Conservation (phyloP, 2,888 invertebrate species). For the Eupithecia vulgata region DNA sequence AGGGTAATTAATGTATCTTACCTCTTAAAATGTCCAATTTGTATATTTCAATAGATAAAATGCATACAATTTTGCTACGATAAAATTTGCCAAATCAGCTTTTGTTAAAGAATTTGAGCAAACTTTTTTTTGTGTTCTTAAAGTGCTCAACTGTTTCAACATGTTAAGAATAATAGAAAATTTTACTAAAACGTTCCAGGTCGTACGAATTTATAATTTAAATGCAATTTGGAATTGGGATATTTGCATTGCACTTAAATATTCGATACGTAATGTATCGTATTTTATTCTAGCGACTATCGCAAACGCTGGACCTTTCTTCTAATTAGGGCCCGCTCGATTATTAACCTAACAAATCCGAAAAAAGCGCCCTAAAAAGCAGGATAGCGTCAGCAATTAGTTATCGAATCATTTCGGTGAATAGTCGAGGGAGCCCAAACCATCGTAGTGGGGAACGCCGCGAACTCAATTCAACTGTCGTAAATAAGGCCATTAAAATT, state of each 20-base stretch:
- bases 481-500: slow-evolving; percentile 76
- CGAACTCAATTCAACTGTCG: slow-evolving; percentile 51
- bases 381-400: not conserved
- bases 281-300: slow-evolving; percentile 76
- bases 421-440: slow-evolving; percentile 12
- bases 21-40: slow-evolving; percentile 51
- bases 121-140: slow-evolving; percentile 39
- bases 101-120: slow-evolving; percentile 43
- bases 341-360: not conserved
- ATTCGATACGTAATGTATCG: slow-evolving; percentile 54
- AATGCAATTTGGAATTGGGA: slow-evolving; percentile 61
- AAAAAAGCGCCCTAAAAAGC: not conserved
- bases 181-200: slow-evolving; percentile 31
- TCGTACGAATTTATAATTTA: slow-evolving; percentile 49
- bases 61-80: slow-evolving; percentile 40
- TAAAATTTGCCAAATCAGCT: slow-evolving; percentile 29
- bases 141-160: slow-evolving; percentile 40
- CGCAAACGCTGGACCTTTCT: slow-evolving; percentile 39
- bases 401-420: slow-evolving; percentile 4
- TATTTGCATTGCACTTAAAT: slow-evolving; percentile 61
- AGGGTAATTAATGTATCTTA: slow-evolving; percentile 56
- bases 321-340: slow-evolving; percentile 8
- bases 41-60: slow-evolving; percentile 44
- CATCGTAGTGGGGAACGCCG: slow-evolving; percentile 25
- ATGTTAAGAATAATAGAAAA: slow-evolving; percentile 19